Evolutionary conservation across 1,140 invertebrate genomes (phyloP).

Genomic region (Chymomyza costata): DNA sequence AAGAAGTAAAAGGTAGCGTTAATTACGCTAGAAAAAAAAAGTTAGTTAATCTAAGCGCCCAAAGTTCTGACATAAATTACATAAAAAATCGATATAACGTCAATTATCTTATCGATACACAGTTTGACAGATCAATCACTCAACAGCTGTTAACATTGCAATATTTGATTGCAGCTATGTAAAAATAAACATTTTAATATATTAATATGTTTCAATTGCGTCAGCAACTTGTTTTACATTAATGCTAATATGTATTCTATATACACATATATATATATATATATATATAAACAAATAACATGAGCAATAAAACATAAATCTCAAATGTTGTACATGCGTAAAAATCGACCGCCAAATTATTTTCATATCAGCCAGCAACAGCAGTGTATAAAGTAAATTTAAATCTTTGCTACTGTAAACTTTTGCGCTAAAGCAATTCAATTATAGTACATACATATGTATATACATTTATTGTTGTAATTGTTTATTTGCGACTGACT

Average conservation of each 20-base stretch:
- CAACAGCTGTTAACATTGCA: constrained; percentile 34
- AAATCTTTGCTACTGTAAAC: constrained; percentile 49
- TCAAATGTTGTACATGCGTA: constrained; percentile 60
- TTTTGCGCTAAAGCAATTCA: constrained; percentile 44
- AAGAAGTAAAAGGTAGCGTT: too few relatives aligned
- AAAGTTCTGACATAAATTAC: too few relatives aligned
- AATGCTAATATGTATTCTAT: constrained; percentile 66
- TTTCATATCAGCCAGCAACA: constrained; percentile 34
- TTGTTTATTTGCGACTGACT: constrained; percentile 44
- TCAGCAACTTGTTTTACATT: constrained; percentile 53
- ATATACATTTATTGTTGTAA: constrained; percentile 61
- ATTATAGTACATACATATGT: too few relatives aligned
- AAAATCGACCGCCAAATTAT: constrained; percentile 66
- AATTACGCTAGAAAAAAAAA: too few relatives aligned
- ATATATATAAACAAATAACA: constrained; percentile 70
- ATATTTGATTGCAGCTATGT: constrained; percentile 14
- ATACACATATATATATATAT: too few relatives aligned
- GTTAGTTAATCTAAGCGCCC: too few relatives aligned
- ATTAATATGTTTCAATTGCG: constrained; percentile 31
- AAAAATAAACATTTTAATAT: not conserved
- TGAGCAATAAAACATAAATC: constrained; percentile 70
- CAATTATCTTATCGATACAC: too few relatives aligned
- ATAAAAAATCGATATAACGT: too few relatives aligned
- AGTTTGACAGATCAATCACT: too few relatives aligned
- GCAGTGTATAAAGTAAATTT: constrained; percentile 22